Conservation (phyloP, 2,888 invertebrate species). For the Stegophylla sp. region DNA sequence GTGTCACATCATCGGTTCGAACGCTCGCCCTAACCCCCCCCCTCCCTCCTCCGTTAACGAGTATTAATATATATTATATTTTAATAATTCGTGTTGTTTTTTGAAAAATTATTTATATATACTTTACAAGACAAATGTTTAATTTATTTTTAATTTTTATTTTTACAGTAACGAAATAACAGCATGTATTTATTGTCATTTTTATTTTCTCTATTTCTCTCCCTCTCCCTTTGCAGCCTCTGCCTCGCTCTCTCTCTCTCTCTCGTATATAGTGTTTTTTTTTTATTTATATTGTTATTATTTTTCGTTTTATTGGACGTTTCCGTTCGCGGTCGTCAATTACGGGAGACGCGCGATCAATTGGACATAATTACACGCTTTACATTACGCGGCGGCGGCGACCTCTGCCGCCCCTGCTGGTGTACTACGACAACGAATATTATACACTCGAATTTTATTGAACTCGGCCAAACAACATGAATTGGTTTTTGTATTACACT, state of each 20-base stretch:
- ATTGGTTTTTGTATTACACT: slow-evolving; percentile 1
- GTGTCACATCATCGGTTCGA: no score
- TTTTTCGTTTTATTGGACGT: slow-evolving; percentile 26
- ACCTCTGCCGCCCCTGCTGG: neutral
- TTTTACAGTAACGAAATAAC: neutral
- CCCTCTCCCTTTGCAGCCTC: no score
- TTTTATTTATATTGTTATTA: neutral
- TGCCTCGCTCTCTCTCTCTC: neutral
- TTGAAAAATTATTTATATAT: neutral
- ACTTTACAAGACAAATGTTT: neutral
- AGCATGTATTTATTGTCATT: no score
- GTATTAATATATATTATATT: neutral
- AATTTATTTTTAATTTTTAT: neutral
- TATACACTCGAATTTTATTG: neutral
- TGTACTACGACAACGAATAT: neutral
- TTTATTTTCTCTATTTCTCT: no score
- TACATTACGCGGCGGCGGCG: slow-evolving; percentile 20
- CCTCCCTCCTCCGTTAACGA: neutral
- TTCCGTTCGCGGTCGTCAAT: slow-evolving; percentile 43
- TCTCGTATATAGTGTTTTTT: neutral
- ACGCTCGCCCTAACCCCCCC: neutral
- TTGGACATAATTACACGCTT: slow-evolving; percentile 51
- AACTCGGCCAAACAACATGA: slow-evolving; percentile 37
- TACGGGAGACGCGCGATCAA: slow-evolving; percentile 22
- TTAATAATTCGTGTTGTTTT: neutral